Evolutionary conservation across 2,797 vertebrate species (phyloP).

Genomic region (Emydoidea blandingii): DNA sequence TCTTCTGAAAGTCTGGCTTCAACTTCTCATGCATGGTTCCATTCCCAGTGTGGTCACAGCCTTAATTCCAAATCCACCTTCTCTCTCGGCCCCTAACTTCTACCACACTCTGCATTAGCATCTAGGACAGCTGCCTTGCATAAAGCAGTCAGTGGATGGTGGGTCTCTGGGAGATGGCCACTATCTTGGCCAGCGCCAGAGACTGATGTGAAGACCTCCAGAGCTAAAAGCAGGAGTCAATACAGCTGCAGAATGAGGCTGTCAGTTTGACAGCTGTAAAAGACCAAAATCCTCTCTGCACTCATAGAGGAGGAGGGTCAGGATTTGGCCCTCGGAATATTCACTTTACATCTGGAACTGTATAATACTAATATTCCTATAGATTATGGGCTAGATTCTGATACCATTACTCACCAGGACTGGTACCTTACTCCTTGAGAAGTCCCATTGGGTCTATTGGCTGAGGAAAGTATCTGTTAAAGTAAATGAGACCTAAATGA

Average conservation of each 20-base stretch:
- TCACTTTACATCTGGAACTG: not conserved
- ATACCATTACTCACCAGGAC: not conserved
- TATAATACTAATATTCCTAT: not conserved
- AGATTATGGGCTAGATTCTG: not conserved
- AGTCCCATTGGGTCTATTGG: not conserved
- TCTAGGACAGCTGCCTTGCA: not conserved
- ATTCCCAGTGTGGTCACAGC: not conserved
- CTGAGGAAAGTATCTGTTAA: not conserved
- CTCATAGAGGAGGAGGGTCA: not conserved
- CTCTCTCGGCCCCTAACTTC: not conserved
- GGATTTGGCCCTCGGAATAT: not conserved
- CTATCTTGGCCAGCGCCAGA: not conserved
- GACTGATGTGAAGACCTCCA: not conserved
- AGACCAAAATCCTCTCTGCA: accelerated
- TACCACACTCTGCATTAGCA: not conserved
- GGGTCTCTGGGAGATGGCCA: not conserved
- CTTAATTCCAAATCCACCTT: not conserved
- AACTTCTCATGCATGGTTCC: not conserved
- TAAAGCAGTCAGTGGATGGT: not conserved
- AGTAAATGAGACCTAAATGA: not conserved
- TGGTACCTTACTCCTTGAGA: not conserved
- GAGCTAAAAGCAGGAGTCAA: not conserved
- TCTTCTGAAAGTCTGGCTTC: not conserved
- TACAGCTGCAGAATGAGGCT: not conserved
- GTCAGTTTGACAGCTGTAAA: not conserved